Percentiles rank a stretch among this genome's conserved stretches.
Evolutionary conservation across 2,113 vertebrate species (phyloP).

Genomic region (Ictalurus furcatus): DNA sequence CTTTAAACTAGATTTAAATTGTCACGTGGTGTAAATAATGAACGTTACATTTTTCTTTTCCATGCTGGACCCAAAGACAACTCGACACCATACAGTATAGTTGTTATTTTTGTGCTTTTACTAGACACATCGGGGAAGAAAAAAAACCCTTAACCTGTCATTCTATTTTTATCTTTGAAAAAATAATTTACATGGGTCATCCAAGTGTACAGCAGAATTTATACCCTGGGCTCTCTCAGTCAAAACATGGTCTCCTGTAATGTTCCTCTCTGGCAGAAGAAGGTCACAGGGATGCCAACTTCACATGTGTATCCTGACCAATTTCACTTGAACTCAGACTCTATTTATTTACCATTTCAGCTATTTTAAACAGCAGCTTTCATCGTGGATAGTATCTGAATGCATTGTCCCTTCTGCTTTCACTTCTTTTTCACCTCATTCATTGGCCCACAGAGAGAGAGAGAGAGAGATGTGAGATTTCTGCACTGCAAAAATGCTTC

Average conservation of each 20-base stretch:
- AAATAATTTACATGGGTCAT: slow-evolving; percentile 44
- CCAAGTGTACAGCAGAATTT: slow-evolving; percentile 48
- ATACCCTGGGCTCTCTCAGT: slow-evolving; percentile 56
- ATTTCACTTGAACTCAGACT: slow-evolving; percentile 54
- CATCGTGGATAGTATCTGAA: slow-evolving; percentile 49
- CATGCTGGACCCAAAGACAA: neutral
- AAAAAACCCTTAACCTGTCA: slow-evolving; percentile 39
- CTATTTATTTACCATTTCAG: slow-evolving; percentile 59
- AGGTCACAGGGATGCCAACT: slow-evolving; percentile 40
- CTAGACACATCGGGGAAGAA: slow-evolving; percentile 2
- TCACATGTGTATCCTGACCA: slow-evolving; percentile 53
- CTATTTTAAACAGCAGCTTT: slow-evolving; percentile 52
- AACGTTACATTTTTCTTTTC: neutral
- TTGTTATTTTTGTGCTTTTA: slow-evolving; percentile 12
- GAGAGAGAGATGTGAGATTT: neutral
- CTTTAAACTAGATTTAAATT: neutral
- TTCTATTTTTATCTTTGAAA: slow-evolving; percentile 59
- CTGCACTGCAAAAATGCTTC: neutral
- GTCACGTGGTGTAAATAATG: neutral
- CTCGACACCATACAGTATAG: neutral
- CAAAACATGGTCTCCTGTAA: slow-evolving; percentile 59
- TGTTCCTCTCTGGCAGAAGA: slow-evolving; percentile 50
- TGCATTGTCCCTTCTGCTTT: slow-evolving; percentile 13
- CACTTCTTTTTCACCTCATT: neutral
- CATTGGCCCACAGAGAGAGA: neutral